These are phyloP conservation scores for Anguilla pacifica DNA, from an alignment of 2,797 vertebrate species.

Conservation along the genomic window DNA sequence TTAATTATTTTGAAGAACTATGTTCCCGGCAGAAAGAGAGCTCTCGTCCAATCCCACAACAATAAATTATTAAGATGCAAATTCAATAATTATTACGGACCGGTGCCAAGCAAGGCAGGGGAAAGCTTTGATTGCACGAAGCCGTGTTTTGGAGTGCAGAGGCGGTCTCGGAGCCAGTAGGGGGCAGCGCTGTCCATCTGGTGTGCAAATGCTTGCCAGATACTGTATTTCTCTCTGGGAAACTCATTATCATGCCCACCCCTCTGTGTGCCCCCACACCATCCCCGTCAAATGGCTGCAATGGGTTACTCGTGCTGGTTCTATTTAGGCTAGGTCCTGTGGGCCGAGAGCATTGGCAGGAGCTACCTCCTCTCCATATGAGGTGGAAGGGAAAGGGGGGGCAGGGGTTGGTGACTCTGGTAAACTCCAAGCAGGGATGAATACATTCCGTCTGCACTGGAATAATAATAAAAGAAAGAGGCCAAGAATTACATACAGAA, in stretches of 20 bases:
- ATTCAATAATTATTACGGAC: slow-evolving; percentile 27
- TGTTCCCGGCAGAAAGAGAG: neutral
- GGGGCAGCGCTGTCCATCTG: slow-evolving; percentile 40
- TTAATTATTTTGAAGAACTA: neutral
- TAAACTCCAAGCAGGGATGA: neutral
- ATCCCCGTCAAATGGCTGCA: neutral
- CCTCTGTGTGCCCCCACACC: neutral
- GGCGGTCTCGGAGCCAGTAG: slow-evolving; percentile 29
- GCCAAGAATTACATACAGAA: neutral
- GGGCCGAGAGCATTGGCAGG: neutral
- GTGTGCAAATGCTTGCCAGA: slow-evolving; percentile 26
- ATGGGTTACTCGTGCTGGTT: slow-evolving; percentile 6
- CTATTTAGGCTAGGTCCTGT: slow-evolving; percentile 16
- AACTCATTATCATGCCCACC: neutral
- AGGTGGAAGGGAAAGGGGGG: neutral
- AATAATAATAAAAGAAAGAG: slow-evolving; percentile 14
- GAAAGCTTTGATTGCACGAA: slow-evolving; percentile 34
- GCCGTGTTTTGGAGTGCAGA: slow-evolving; percentile 11
- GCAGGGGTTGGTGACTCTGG: neutral
- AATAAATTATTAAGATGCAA: slow-evolving; percentile 40
- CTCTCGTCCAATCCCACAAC: slow-evolving; percentile 12
- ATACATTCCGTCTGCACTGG: neutral
- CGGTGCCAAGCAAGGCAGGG: slow-evolving; percentile 23
- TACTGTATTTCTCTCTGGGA: neutral
- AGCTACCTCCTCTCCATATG: neutral